Evolutionary conservation across 2,888 invertebrate species (phyloP), one percentile per base, ranked within the genome.

Genomic region (Hesperia comma): DNA sequence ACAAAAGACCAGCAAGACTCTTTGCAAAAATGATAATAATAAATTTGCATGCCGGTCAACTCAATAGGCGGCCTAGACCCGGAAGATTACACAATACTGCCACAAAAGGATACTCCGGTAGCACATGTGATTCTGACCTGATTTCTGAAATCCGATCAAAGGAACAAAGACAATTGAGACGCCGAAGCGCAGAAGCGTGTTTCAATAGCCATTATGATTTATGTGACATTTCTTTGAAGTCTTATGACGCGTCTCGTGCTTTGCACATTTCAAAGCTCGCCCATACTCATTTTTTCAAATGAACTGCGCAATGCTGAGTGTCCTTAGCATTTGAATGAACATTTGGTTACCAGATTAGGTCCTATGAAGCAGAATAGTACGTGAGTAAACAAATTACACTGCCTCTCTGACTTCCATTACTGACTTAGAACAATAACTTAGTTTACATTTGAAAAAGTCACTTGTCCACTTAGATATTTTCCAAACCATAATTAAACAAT

Each of bases 91-190:
- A 91, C 87, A 92, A 91, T 81, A 77, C 74, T 26, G 21, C 32
- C 10, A 55, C 69, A 69, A 75, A 78, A 85, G 85, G 84, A 88
- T 80, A 78, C 75, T 72, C 71, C 78, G 77, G 84, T 79, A 84
- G 86, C 92, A 92, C 92, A 92, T 92, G 92, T 92, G 89, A 89
- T 88, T 82, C 87, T 91, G 91, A 91, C 91, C 91, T 88, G 87
- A 87, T 92, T 91, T 87, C 76, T 81, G 77, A 85, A 82, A 81
- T 71, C 77, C 78, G 78, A 83, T 86, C 77, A 80, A 83, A 79
- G 77, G 69, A 72, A 75, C 71, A 71, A 72, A 82, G 84, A 86
- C 85, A 83, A 81, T 83, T 80, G 74, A 68, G 82, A 83, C 81
- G 77, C 82, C 84, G 80, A n/a, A n/a, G n/a, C n/a, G n/a, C n/a